phyloP scores from a whole-genome alignment of 2,888 invertebrate species.

The Leucoptera coffeella region DNA sequence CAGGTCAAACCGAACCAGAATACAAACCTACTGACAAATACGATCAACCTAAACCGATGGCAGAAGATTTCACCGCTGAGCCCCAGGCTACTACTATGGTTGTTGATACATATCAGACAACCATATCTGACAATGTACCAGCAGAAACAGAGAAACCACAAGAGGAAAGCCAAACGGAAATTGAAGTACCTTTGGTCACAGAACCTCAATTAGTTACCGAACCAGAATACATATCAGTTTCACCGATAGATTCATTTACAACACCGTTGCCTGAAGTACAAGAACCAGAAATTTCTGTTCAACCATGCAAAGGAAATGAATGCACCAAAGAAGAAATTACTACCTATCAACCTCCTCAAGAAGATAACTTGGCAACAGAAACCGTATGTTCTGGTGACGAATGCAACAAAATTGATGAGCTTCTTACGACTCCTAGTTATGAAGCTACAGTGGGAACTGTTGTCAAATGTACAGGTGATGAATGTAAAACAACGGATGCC shows the following conservation, averaged over 20 bases:
- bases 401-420: too few species aligned
- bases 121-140: background rate
- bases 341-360: too few species aligned
- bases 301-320: too few species aligned
- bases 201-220: slow-evolving; percentile 5
- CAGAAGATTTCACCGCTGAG: slow-evolving; percentile 4
- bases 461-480: too few species aligned
- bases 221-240: slow-evolving; percentile 1
- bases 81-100: background rate
- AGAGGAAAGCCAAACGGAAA: slow-evolving; percentile 3
- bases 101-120: background rate
- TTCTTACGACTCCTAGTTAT: too few species aligned
- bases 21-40: slow-evolving; percentile 1
- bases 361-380: too few species aligned
- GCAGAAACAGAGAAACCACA: slow-evolving; percentile 4
- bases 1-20: slow-evolving; percentile 1
- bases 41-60: slow-evolving; percentile 2
- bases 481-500: too few species aligned
- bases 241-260: too few species aligned
- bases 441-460: too few species aligned
- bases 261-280: slow-evolving; percentile 5
- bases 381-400: too few species aligned
- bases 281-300: slow-evolving; percentile 3
- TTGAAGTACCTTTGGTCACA: slow-evolving; percentile 2
- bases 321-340: too few species aligned